Percentiles rank a stretch among this genome's conserved stretches.
Evolutionary conservation across 2,888 invertebrate species (phyloP).

Genomic region (Agonopterix alstromeriana): DNA sequence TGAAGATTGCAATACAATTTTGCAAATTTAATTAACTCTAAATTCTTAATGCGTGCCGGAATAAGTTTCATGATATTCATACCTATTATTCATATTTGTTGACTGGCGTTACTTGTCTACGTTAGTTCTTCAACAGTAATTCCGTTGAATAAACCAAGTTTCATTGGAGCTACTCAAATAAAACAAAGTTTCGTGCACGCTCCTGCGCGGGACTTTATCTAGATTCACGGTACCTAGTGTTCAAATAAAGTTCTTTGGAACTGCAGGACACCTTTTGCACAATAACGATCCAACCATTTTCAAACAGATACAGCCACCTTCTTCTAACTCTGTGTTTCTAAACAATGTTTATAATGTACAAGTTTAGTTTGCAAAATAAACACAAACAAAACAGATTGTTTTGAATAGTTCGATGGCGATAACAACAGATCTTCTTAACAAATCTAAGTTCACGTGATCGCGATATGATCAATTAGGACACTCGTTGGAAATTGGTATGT

Average conservation of each 20-base stretch:
- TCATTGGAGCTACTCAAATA: constrained; percentile 39
- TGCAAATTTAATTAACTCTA: no score
- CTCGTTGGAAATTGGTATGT: no score
- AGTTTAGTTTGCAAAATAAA: background rate
- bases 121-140: constrained; percentile 12
- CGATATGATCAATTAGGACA: no score
- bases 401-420: no score
- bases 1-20: no score
- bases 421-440: no score
- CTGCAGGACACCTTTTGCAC: background rate
- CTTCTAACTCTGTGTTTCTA: no score
- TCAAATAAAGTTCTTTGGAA: background rate
- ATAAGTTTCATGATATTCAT: no score
- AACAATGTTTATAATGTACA: background rate
- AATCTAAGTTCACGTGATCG: no score
- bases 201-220: constrained; percentile 29
- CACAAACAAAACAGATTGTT: no score
- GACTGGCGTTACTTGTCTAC: background rate
- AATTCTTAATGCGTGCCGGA: no score
- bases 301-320: background rate
- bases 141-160: constrained; percentile 11
- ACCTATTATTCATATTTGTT: no score
- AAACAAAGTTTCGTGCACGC: constrained; percentile 35
- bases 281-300: background rate
- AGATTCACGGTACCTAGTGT: background rate